Conservation (phyloP, 2,113 vertebrate species). For the Microtus pennsylvanicus region DNA sequence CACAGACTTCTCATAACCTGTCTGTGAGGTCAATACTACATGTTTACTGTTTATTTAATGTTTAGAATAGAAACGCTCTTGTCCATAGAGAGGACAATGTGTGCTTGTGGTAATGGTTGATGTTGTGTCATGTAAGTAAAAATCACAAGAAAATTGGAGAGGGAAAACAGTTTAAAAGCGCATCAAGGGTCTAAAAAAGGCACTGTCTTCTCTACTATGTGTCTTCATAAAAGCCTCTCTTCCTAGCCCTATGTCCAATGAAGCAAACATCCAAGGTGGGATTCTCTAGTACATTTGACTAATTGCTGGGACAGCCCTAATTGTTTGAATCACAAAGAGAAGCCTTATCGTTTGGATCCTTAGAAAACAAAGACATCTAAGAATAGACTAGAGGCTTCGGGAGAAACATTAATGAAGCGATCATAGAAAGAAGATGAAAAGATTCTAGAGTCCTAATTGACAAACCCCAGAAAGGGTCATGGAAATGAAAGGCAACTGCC, state of each 20-base stretch:
- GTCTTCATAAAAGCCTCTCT: background rate
- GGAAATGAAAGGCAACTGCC: background rate
- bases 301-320: background rate
- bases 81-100: background rate
- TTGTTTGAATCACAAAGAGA: background rate
- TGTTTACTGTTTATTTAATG: no score
- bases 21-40: background rate
- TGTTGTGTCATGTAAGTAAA: background rate
- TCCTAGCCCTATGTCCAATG: fast-evolving
- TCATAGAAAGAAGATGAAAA: background rate
- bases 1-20: background rate
- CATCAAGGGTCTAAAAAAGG: no score
- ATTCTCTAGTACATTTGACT: background rate
- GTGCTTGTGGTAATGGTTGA: background rate
- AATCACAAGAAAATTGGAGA: background rate
- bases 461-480: background rate
- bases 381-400: background rate
- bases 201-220: background rate
- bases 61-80: background rate
- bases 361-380: background rate
- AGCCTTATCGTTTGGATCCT: background rate
- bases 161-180: background rate
- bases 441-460: slow-evolving; percentile 2
- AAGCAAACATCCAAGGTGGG: background rate
- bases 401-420: background rate